A percentile compares a stretch with the other conserved stretches of the same genome.
Evolutionary conservation across 2,113 vertebrate species (phyloP).

Genomic region (Hippocampus comes): DNA sequence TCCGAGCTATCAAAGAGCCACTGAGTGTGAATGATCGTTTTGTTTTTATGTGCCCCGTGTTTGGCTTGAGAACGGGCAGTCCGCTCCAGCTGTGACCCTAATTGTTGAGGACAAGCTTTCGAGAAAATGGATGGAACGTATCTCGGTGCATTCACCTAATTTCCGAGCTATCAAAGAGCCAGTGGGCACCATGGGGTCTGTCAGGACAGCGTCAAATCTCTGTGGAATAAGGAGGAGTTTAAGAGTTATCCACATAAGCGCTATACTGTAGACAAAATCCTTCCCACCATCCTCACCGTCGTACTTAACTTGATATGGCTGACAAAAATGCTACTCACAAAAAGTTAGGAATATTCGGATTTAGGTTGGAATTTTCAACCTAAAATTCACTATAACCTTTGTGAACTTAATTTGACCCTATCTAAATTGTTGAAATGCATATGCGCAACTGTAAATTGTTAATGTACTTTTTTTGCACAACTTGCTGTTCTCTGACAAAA

Average conservation of each 20-base stretch:
- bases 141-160: conserved; percentile 39
- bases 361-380: no score
- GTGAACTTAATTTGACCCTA: no score
- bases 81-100: not conserved
- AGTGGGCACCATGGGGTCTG: conserved; percentile 62
- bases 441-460: no score
- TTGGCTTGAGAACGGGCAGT: no score
- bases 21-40: no score
- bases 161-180: conserved; percentile 57
- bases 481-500: no score
- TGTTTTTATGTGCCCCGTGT: not conserved
- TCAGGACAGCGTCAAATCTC: conserved; percentile 69
- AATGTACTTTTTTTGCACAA: no score
- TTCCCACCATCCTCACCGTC: no score
- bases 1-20: conserved; percentile 55
- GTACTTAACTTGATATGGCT: not conserved
- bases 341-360: no score
- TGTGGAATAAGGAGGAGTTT: conserved; percentile 26
- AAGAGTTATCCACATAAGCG: not conserved
- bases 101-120: not conserved
- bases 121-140: not conserved
- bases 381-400: no score
- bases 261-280: not conserved
- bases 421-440: no score
- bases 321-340: no score